Evolutionary conservation across 2,797 vertebrate genomes (phyloP).

Genomic region (Salmo trutta): DNA sequence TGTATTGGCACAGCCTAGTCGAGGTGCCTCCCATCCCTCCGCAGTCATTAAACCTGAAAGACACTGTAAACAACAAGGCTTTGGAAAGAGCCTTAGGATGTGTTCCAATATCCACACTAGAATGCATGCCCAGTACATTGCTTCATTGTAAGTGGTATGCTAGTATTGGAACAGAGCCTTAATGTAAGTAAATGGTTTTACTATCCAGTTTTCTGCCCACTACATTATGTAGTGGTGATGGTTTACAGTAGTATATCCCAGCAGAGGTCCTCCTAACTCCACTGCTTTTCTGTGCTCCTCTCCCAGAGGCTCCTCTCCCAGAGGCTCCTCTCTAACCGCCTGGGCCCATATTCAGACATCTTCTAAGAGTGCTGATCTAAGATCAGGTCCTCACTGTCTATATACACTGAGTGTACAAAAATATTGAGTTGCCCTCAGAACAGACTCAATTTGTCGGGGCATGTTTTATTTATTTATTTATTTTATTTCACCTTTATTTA

Average conservation of each 20-base stretch:
- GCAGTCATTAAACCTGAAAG: neutral
- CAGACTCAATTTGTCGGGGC: too few relatives aligned
- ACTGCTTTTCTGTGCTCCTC: too few relatives aligned
- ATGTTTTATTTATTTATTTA: too few relatives aligned
- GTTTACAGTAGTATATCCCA: conserved; percentile 42
- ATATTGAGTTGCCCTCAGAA: too few relatives aligned
- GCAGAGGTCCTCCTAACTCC: conserved; percentile 43
- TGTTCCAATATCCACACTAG: neutral
- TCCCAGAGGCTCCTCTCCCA: neutral
- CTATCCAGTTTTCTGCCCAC: neutral
- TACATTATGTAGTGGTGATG: conserved; percentile 28
- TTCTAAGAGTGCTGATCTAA: neutral
- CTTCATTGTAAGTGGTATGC: too few relatives aligned
- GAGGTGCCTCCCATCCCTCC: neutral
- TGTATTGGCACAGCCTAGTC: conserved; percentile 6
- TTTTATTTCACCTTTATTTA: too few relatives aligned
- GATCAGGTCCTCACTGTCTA: neutral
- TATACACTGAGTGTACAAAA: neutral
- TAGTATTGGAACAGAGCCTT: too few relatives aligned
- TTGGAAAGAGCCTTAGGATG: conserved; percentile 11
- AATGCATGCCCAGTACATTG: neutral
- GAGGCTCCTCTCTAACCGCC: conserved; percentile 30
- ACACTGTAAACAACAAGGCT: conserved; percentile 8
- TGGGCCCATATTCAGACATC: conserved; percentile 31
- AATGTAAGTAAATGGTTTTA: too few relatives aligned